These are phyloP conservation scores for Eleginops maclovinus DNA, from an alignment of 2,113 vertebrate genomes.

Conservation along the genomic window DNA sequence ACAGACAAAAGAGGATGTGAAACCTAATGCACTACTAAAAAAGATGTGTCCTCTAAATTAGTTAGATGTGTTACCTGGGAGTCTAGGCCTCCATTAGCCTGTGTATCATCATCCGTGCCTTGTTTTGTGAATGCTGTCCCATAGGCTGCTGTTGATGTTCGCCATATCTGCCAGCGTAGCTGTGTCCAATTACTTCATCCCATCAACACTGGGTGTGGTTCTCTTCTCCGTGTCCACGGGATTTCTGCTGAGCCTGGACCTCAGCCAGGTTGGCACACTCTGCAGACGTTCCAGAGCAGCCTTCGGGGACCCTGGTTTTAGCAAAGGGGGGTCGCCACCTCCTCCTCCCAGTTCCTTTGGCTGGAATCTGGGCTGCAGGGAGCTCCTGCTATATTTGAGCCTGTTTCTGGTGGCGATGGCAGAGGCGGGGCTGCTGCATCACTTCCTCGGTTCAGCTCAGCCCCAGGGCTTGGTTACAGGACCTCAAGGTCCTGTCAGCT, in stretches of 20 bases:
- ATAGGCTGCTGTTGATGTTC: conserved; percentile 94
- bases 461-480: conserved; percentile 75
- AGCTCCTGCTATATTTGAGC: conserved; percentile 85
- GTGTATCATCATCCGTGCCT: conserved; percentile 16
- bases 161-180: conserved; percentile 87
- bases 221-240: conserved; percentile 93
- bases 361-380: conserved; percentile 84
- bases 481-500: conserved; percentile 87
- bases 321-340: conserved; percentile 59
- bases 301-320: conserved; percentile 69
- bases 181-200: conserved; percentile 92
- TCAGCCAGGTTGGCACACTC: conserved; percentile 85
- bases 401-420: conserved; percentile 85
- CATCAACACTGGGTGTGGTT: conserved; percentile 89
- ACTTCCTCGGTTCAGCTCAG: conserved; percentile 75
- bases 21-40: too few relatives aligned
- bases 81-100: not conserved
- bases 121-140: conserved; percentile 31
- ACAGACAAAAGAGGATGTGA: too few relatives aligned
- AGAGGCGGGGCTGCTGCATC: conserved; percentile 91
- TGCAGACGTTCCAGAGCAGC: conserved; percentile 78
- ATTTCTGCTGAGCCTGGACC: conserved; percentile 94
- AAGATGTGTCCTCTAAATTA: too few relatives aligned
- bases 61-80: not conserved
- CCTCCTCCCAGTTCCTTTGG: conserved; percentile 70